A percentile compares a stretch with the other conserved stretches of the same genome.
Evolutionary conservation across 2,113 vertebrate genomes (phyloP).

Genomic region (Galemys pyrenaicus): DNA sequence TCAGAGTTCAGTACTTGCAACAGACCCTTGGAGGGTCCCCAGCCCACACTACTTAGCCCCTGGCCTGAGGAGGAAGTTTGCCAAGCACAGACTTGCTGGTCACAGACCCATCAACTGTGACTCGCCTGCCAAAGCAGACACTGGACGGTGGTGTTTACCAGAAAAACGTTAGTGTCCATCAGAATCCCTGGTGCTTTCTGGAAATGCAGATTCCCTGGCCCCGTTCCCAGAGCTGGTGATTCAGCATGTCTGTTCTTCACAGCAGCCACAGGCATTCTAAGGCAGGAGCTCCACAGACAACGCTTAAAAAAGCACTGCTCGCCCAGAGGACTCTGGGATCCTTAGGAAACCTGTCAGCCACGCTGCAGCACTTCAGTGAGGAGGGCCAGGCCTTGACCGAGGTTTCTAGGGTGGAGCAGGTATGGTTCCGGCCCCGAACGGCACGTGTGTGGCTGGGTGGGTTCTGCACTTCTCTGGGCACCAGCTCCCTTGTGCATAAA

Average conservation of each 20-base stretch:
- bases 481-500: neutral
- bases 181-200: neutral
- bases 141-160: neutral
- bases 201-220: slow-evolving; percentile 53
- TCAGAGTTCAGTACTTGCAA: neutral
- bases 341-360: neutral
- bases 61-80: neutral
- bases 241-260: neutral
- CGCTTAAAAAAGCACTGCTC: slow-evolving; percentile 6
- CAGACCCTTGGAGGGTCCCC: neutral
- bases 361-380: neutral
- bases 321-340: neutral
- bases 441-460: neutral
- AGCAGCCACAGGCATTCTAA: neutral
- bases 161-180: neutral
- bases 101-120: neutral
- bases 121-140: neutral
- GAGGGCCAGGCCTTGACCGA: neutral
- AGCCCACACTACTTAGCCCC: neutral
- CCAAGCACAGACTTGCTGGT: neutral
- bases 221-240: neutral
- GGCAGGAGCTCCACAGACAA: neutral
- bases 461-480: neutral
- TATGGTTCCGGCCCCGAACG: too few relatives aligned
- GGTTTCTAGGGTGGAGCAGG: too few relatives aligned